Evolutionary conservation across 2,797 vertebrate species (phyloP), one percentile per base, ranked within the genome.

Genomic region (Pelodytes ibericus): DNA sequence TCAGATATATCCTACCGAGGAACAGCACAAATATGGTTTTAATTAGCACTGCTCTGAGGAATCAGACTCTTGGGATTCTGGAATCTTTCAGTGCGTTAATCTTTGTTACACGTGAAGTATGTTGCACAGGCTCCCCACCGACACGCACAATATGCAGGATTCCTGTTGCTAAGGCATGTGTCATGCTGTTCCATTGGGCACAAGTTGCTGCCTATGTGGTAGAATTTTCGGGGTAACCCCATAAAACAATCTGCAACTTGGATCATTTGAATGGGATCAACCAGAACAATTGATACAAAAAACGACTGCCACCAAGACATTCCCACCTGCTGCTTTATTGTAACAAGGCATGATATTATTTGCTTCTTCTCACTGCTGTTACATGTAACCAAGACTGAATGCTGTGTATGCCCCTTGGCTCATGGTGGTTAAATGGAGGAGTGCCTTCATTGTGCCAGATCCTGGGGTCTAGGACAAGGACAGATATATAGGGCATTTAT

Each of bases 401-500:
- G 59, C 60, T 61, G 6, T 51, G 11, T 60, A 18, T 39, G 26
- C 59, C 67, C 36, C 36, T 29, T 41, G 74, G 29, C 41, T 39
- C 41, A 29, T 29, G 26, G 4, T 33, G 44, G 20, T 20, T 31
- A 20, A 41, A 44, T 53, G 6, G 31, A 24, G 9, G 33, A 65
- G 30, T 26, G 60, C 29, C 56, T 68, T 62, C 24, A 60, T 1
- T 27, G 59, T 30, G 59, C 59, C 74, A 70, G 41, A 61, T 36
- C 36, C 29, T 20, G 53, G 41, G 51, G 58, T 76, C 13, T 68
- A 20, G 16, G 68, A 62, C 53, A 20, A 75, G 65, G 74, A 61
- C 74, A 75, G 15, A 20, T 58, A 74, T 51, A 75, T 71, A 63
- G 74, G 74, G 74, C 66, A 71, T 77, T 71, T 60, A 71, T 71